Evolutionary conservation across 1,140 invertebrate species (phyloP).

Genomic region (Micrasema minimum): DNA sequence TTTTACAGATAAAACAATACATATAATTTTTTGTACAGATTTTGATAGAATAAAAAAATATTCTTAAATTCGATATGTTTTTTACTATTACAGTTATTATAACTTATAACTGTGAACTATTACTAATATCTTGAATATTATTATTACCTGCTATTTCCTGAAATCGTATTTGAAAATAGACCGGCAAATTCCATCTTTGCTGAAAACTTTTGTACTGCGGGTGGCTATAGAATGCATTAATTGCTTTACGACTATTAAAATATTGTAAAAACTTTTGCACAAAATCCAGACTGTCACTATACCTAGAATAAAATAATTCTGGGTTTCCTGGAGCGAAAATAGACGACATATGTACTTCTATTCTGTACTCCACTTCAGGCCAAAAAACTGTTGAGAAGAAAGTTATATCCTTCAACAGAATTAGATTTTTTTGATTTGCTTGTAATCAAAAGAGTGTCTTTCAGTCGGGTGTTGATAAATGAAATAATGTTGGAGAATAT

Average conservation of each 20-base stretch:
- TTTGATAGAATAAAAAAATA: too few species aligned
- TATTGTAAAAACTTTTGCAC: conserved; percentile 78
- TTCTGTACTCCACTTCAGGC: conserved; percentile 83
- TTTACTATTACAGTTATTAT: too few species aligned
- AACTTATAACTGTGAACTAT: too few species aligned
- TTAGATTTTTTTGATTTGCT: conserved; percentile 69
- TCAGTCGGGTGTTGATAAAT: conserved; percentile 76
- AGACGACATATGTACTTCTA: conserved; percentile 79
- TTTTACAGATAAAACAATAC: too few species aligned
- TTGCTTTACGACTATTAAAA: conserved; percentile 69
- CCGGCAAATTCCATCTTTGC: conserved; percentile 91
- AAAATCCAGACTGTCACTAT: conserved; percentile 83
- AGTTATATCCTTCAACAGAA: conserved; percentile 81
- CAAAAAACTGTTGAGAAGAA: conserved; percentile 90
- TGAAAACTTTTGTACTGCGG: conserved; percentile 79
- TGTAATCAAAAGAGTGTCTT: conserved; percentile 70
- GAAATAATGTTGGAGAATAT: conserved; percentile 80
- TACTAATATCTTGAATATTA: background rate
- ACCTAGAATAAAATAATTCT: conserved; percentile 86
- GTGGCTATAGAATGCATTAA: conserved; percentile 70
- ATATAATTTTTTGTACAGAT: too few species aligned
- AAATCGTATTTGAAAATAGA: conserved; percentile 95
- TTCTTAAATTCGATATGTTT: too few species aligned
- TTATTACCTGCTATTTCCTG: conserved; percentile 84
- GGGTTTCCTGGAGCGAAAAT: conserved; percentile 94